Evolutionary conservation across 2,797 vertebrate species (phyloP), one percentile per base, ranked within the genome.

Genomic region (Sarcophilus harrisii): DNA sequence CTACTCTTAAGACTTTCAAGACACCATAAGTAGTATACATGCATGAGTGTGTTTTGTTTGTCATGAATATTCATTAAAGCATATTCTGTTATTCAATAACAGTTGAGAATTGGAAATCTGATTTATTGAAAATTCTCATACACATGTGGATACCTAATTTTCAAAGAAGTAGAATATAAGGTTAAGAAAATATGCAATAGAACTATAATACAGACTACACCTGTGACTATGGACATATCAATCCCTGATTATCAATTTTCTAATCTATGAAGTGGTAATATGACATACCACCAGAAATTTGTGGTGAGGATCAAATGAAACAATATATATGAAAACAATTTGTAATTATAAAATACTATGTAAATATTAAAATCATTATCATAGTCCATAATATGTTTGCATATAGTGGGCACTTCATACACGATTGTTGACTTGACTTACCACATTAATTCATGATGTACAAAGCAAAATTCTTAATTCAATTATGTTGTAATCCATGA

Each of bases 291-390:
- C 24, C 27, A 91, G 11, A 58, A 57, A 91, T 54, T 93, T 94
- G 32, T 92, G 92, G 95, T 94, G 92, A 91, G 92, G 13, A 94
- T 12, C 30, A 94, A 93, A 91, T n/a, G 90, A 8, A 14, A 49
- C 94, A 94, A 92, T 52, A 28, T 11, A 93, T 93, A 11, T 58
- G 18, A 95, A 58, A n/a, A 66, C 11, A 93, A 38, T 95, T 59
- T 87, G 30, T 62, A 95, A 66, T 38, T 73, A 52, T 30, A 93
- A 94, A 21, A 21, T 21, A 90, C 90, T 93, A 54, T 59, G 66
- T 93, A 62, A 96, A 52, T 55, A 92, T 59, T 92, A 96, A 32
- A 3, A 81, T 81, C n/a, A 21, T 81, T 24, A 81, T 45, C 21
- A 45, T 3, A 45, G 38, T 81, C 27, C 38, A 45, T 2, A 81